These are phyloP conservation scores for Flexamia atlantica DNA, from an alignment of 2,888 invertebrate genomes.

Conservation along the genomic window DNA sequence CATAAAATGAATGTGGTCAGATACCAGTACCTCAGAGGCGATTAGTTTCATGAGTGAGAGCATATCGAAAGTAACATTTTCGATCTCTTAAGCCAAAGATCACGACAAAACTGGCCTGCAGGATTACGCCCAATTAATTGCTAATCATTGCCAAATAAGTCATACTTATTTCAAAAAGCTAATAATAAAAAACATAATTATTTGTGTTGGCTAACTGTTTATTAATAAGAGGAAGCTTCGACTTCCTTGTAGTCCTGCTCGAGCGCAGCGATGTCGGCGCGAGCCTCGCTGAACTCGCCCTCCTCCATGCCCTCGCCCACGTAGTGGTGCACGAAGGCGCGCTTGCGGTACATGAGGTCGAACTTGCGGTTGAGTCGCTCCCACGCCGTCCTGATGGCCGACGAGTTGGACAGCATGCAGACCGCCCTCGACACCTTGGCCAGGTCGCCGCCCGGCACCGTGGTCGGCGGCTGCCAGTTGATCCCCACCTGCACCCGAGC, in stretches of 20 bases:
- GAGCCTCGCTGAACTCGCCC: slow-evolving; percentile 79
- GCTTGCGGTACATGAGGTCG: slow-evolving; percentile 80
- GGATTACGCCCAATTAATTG: no score
- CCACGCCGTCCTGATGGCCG: slow-evolving; percentile 80
- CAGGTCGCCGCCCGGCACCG: slow-evolving; percentile 76
- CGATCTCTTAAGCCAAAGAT: no score
- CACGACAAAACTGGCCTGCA: no score
- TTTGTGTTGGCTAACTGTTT: no score
- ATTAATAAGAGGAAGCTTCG: slow-evolving; percentile 74
- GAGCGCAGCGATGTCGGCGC: slow-evolving; percentile 81
- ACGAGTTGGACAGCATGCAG: slow-evolving; percentile 91
- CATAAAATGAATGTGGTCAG: no score
- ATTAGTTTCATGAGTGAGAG: no score
- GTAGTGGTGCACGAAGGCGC: slow-evolving; percentile 81
- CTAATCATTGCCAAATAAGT: no score
- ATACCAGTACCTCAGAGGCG: no score
- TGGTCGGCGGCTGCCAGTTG: slow-evolving; percentile 87
- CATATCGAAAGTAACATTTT: no score
- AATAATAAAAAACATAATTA: no score
- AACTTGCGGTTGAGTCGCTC: slow-evolving; percentile 79
- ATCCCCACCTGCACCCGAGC: slow-evolving; percentile 79
- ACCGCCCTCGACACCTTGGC: slow-evolving; percentile 78
- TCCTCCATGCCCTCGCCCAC: slow-evolving; percentile 91
- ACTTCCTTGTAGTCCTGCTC: slow-evolving; percentile 94
- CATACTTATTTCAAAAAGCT: no score